Conservation (phyloP, 2,113 vertebrate genomes). For the Charina bottae region DNA sequence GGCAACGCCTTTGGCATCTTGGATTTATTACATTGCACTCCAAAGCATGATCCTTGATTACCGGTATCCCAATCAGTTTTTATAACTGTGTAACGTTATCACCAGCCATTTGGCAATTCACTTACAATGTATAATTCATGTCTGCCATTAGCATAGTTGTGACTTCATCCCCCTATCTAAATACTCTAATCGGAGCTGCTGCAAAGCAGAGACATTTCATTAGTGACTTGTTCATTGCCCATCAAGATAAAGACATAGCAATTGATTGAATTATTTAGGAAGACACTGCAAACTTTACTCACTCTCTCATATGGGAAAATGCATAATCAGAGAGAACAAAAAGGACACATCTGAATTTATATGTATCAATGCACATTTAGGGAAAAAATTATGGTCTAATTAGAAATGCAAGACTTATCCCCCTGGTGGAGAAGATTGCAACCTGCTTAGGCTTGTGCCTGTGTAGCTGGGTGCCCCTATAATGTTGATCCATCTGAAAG, state of each 20-base stretch:
- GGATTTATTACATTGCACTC: neutral
- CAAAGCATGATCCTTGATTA: slow-evolving; percentile 27
- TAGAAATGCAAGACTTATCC: neutral
- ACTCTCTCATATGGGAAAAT: neutral
- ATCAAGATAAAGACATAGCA: slow-evolving; percentile 57
- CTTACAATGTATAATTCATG: slow-evolving; percentile 32
- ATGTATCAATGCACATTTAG: neutral
- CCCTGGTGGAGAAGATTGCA: neutral
- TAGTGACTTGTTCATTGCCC: slow-evolving; percentile 59
- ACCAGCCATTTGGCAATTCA: slow-evolving; percentile 39
- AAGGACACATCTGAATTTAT: neutral
- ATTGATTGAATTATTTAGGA: slow-evolving; percentile 53
- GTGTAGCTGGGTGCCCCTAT: neutral
- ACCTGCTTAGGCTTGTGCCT: neutral
- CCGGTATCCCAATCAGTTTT: neutral
- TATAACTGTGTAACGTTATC: slow-evolving; percentile 23
- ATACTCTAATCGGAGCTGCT: slow-evolving; percentile 44
- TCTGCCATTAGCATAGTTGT: slow-evolving; percentile 18
- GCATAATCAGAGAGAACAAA: neutral
- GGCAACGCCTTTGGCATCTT: slow-evolving; percentile 20
- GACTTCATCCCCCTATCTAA: slow-evolving; percentile 17
- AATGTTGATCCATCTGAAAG: neutral
- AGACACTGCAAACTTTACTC: slow-evolving; percentile 1
- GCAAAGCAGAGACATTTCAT: slow-evolving; percentile 48
- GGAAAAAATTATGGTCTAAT: neutral